A percentile compares a stretch with the other conserved stretches of the same genome.
These are phyloP conservation scores for Chlorops oryzae DNA, from an alignment of 1,140 invertebrate genomes.

Conservation along the genomic window DNA sequence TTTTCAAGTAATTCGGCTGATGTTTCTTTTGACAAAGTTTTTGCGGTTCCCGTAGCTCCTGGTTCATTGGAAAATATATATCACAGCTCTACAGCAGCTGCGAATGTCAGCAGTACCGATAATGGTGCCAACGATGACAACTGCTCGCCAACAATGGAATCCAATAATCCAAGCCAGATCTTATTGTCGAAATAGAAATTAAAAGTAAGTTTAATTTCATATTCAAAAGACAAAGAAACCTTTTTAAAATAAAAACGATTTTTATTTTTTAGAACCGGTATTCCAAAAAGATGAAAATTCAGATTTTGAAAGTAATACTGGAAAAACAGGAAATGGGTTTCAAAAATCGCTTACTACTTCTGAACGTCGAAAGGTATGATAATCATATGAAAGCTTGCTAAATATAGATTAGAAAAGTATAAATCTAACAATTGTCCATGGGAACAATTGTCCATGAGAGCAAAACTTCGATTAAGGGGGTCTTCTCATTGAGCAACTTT, in stretches of 20 bases:
- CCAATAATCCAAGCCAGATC: slow-evolving; percentile 33
- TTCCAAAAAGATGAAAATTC: slow-evolving; percentile 20
- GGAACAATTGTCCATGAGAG: too few relatives aligned
- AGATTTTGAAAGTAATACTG: slow-evolving; percentile 11
- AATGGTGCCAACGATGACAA: slow-evolving; percentile 4
- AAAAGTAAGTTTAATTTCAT: slow-evolving; percentile 28
- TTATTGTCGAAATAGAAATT: slow-evolving; percentile 46
- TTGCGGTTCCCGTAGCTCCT: slow-evolving; percentile 67
- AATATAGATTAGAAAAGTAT: too few relatives aligned
- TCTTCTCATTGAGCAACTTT: too few relatives aligned
- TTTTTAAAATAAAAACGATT: neutral
- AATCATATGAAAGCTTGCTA: too few relatives aligned
- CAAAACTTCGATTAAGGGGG: too few relatives aligned
- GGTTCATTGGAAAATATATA: slow-evolving; percentile 50
- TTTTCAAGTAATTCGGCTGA: slow-evolving; percentile 69
- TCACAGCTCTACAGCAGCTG: slow-evolving; percentile 11
- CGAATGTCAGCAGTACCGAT: neutral
- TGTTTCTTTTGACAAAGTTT: slow-evolving; percentile 73
- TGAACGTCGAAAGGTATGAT: slow-evolving; percentile 59
- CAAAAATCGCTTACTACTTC: slow-evolving; percentile 70
- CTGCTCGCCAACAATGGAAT: slow-evolving; percentile 12
- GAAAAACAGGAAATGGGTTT: slow-evolving; percentile 25
- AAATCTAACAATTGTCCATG: too few relatives aligned
- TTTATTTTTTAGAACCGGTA: slow-evolving; percentile 23
- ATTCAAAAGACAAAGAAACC: neutral